Base-by-base conservation (phyloP, 2,888 invertebrate species). In the Dexiosoma caninum region DNA sequence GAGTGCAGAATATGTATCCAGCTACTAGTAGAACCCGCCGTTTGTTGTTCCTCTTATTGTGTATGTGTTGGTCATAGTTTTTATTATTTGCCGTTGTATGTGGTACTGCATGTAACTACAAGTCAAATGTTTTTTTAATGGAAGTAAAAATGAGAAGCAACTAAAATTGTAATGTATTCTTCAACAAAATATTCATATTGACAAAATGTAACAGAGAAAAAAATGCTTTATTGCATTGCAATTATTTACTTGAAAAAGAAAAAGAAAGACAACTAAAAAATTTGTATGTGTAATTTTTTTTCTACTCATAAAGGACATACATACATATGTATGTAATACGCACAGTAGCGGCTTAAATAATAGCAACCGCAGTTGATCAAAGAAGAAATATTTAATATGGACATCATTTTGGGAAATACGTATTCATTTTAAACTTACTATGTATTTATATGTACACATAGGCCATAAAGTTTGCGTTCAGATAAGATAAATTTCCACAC, bases 221-320 rank as follows among this genome's bases (percentile, higher is more conserved):
- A 35, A 32, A 30, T 37, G 5, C 55, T 70, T 72, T 78, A 78
- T 78, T 78, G 78, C 69, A 67, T 69, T 72, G 67, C 53, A 74
- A 35, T 62, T 69, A 79, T 78, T 78, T 67, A 46, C 53, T 78
- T 72, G 30, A 14, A 42, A 42, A 44, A 27, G 16, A 55, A 21
- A 0, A 9, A 1, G 14, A 27, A 53, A 40, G 30, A 37, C 35
- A 57, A 14, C 0, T n/a, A 4, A 37, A 6, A 44, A 9, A 46
- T n/a, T 23, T 49, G 23, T 49, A 1, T 23, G 9, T 23, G 12
- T 6, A 32, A 27, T n/a, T 14, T 14, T 44, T 62, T 2, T 62
- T 44, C 1, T 46, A 19, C 16, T n/a, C n/a, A n/a, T n/a, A n/a
- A n/a, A n/a, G n/a, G n/a, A n/a, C n/a, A n/a, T n/a, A n/a, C n/a